Evolutionary conservation across 2,888 invertebrate genomes (phyloP), one percentile per base, ranked within the genome.

Genomic region (Cylloceria caligata): DNA sequence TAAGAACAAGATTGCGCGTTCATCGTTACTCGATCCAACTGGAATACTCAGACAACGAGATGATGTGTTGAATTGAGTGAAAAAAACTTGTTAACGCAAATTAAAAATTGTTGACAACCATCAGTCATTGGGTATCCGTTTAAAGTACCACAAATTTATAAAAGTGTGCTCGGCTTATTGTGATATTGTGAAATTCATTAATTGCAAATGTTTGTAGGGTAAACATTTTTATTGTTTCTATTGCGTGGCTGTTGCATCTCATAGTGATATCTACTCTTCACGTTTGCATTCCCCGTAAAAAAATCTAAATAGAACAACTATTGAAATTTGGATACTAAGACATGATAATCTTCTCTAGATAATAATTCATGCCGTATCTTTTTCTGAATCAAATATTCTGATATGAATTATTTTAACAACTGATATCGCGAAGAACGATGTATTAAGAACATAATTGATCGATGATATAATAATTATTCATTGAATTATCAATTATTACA

Each of bases 401-500:
- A 52, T 52, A 11, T 52, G 11, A 52, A 52, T 52, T 11, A 13
- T 11, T 24, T 52, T 52, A 24, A 24, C 24, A 52, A 52, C 7
- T 52, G 24, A 67, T 27, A 9, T 67, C 16, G 47, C 47, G 24
- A 5, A 19, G 2, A 24, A 24, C 24, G 24, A 0, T 52, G 6
- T 52, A 24, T 21, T 24, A 52, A n/a, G n/a, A n/a, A 24, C 11
- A 24, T 11, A 52, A n/a, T 21, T 34, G 21, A 16, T 9, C n/a
- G n/a, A n/a, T n/a, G n/a, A 39, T 7, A 21, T 36, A 52, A 36
- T 55, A 24, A 21, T 55, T 69, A 55, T 36, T 7, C 21, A 19
- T 52, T 24, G 6, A 39, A 55, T 49, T 24, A n/a, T 69, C 68
- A n/a, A 52, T 55, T 34, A 24, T 52, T 52, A 69, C 34, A 69